phyloP scores from a whole-genome alignment of 1,140 invertebrate genomes.

The Calycopis cecrops region DNA sequence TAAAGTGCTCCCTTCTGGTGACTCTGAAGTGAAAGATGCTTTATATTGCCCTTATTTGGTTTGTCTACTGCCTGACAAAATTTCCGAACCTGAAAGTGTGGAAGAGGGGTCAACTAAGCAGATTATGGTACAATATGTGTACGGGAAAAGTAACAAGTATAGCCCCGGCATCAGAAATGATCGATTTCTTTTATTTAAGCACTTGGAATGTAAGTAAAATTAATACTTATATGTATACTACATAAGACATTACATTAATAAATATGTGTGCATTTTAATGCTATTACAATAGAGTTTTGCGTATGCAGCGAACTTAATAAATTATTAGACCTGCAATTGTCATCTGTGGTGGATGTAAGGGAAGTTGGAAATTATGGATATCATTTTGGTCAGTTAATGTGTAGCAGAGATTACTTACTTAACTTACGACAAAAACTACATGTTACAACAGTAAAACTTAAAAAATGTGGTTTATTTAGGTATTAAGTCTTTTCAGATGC shows the following conservation, averaged over 20 bases:
- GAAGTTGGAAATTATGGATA: too few relatives aligned
- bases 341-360: too few relatives aligned
- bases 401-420: too few relatives aligned
- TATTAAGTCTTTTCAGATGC: too few relatives aligned
- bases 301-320: too few relatives aligned
- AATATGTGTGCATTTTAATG: too few relatives aligned
- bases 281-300: too few relatives aligned
- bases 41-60: slow-evolving; percentile 77
- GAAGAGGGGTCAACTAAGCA: slow-evolving; percentile 77
- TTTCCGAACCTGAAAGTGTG: slow-evolving; percentile 73
- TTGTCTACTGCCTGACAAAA: slow-evolving; percentile 75
- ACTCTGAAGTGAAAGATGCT: slow-evolving; percentile 41
- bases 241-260: neutral
- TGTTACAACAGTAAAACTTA: too few relatives aligned
- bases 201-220: slow-evolving; percentile 85
- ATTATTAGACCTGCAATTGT: too few relatives aligned
- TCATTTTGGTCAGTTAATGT: too few relatives aligned
- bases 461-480: too few relatives aligned
- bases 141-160: slow-evolving; percentile 79
- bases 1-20: slow-evolving; percentile 61
- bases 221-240: neutral
- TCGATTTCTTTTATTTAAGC: slow-evolving; percentile 84
- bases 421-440: too few relatives aligned
- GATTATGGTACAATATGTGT: slow-evolving; percentile 86
- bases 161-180: slow-evolving; percentile 78